Evolutionary conservation across 2,888 invertebrate genomes (phyloP).

Genomic region (Philereme vetulata): DNA sequence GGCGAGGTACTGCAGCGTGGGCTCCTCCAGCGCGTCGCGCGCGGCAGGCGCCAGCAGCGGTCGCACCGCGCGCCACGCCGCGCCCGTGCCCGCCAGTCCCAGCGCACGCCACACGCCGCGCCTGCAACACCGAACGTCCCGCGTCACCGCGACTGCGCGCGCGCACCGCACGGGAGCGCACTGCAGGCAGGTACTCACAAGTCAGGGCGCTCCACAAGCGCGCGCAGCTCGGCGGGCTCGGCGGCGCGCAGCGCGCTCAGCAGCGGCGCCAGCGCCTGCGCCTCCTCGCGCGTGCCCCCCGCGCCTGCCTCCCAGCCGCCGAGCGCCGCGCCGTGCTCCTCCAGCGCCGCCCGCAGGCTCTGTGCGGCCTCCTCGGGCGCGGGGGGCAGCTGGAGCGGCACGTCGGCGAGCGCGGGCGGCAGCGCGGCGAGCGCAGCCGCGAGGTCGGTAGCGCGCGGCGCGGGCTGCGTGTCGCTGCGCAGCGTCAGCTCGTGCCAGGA

Average conservation of each 20-base stretch:
- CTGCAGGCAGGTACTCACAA: conserved; percentile 16
- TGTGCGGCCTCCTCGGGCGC: conserved; percentile 19
- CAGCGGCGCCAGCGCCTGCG: conserved; percentile 36
- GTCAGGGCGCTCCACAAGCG: conserved; percentile 21
- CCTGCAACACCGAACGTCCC: conserved; percentile 43
- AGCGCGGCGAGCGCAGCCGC: conserved; percentile 24
- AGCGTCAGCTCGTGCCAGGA: conserved; percentile 46
- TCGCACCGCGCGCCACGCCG: conserved; percentile 49
- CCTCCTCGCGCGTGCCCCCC: conserved; percentile 31
- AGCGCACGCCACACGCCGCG: conserved; percentile 49
- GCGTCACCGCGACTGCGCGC: conserved; percentile 36
- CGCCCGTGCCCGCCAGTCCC: conserved; percentile 51
- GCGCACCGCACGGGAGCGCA: conserved; percentile 1
- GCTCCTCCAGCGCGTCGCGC: conserved; percentile 43
- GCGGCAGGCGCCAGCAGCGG: conserved; percentile 50
- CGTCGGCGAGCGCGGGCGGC: conserved; percentile 18
- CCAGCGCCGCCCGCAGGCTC: conserved; percentile 28
- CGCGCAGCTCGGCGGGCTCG: conserved; percentile 25
- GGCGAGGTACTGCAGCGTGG: conserved; percentile 34
- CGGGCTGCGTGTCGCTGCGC: conserved; percentile 20
- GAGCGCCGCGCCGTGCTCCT: conserved; percentile 30
- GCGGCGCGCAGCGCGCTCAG: conserved; percentile 45
- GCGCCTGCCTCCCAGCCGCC: conserved; percentile 33
- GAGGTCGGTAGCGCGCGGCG: conserved; percentile 19
- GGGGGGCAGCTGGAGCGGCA: conserved; percentile 9